Percentiles rank a stretch among this genome's conserved stretches.
Conservation (phyloP, 1,140 invertebrate genomes). For the Calliopsis andreniformis region DNA sequence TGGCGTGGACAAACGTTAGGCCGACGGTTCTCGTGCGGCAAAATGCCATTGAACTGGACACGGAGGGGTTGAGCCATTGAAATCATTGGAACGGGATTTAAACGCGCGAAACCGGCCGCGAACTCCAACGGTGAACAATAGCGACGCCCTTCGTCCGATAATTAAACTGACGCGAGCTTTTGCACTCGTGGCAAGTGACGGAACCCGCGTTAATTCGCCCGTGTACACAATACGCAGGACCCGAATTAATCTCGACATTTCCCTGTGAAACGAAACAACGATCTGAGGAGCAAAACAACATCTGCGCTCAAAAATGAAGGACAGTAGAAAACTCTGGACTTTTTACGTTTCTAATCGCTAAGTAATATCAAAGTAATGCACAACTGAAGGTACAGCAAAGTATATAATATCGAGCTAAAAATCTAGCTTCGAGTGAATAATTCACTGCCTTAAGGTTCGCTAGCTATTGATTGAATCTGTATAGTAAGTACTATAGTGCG, state of each 20-base stretch:
- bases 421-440: too few relatives aligned
- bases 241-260: constrained; percentile 36
- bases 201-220: constrained; percentile 64
- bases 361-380: too few relatives aligned
- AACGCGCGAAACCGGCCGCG: constrained; percentile 59
- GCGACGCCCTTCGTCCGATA: constrained; percentile 62
- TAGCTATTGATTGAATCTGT: neutral
- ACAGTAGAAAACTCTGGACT: too few relatives aligned
- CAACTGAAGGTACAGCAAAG: too few relatives aligned
- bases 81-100: constrained; percentile 59
- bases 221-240: constrained; percentile 29
- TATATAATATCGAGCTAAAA: too few relatives aligned
- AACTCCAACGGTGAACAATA: constrained; percentile 53
- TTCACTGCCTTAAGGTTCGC: too few relatives aligned
- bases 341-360: too few relatives aligned
- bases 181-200: constrained; percentile 63
- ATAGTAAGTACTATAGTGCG: neutral
- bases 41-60: constrained; percentile 34
- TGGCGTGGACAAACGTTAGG: constrained; percentile 24
- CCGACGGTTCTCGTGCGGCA: constrained; percentile 15
- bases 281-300: too few relatives aligned
- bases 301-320: too few relatives aligned
- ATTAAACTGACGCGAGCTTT: constrained; percentile 68
- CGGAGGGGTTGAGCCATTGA: constrained; percentile 31
- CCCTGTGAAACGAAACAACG: constrained; percentile 6